Evolutionary conservation across 2,888 invertebrate genomes (phyloP).

Genomic region (Drosophila macrospina): DNA sequence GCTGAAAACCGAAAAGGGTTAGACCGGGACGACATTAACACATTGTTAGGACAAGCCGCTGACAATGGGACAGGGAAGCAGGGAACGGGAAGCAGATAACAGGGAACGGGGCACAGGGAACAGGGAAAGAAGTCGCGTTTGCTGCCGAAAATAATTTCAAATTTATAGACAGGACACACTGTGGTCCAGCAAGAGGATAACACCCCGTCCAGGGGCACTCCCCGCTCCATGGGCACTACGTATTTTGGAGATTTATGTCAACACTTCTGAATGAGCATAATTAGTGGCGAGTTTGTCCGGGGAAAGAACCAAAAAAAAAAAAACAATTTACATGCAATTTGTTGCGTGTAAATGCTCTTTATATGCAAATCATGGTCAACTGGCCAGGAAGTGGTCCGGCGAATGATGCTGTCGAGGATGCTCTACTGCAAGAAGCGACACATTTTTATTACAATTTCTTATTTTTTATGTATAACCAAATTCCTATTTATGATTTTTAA

Average conservation of each 20-base stretch:
- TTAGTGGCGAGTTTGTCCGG: conserved; percentile 74
- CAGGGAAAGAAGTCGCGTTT: conserved; percentile 20
- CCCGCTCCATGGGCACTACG: conserved; percentile 8
- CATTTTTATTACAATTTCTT: too few species aligned
- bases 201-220: conserved; percentile 34
- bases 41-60: conserved; percentile 72
- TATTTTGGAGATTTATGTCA: conserved; percentile 79
- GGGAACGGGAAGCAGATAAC: too few species aligned
- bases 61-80: conserved; percentile 51
- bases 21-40: conserved; percentile 74
- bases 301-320: too few species aligned
- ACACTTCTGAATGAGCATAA: conserved; percentile 78
- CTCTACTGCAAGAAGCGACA: conserved; percentile 37
- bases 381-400: conserved; percentile 44
- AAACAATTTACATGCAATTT: conserved; percentile 79
- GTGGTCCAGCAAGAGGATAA: conserved; percentile 55
- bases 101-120: conserved; percentile 31
- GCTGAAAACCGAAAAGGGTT: conserved; percentile 55
- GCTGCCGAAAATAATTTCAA: conserved; percentile 71
- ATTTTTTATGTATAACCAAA: conserved; percentile 46
- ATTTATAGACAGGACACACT: conserved; percentile 74
- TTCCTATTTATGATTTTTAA: conserved; percentile 70
- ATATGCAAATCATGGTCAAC: conserved; percentile 80
- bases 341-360: conserved; percentile 79
- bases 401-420: conserved; percentile 37